Conservation (phyloP, 2,888 invertebrate genomes). For the Nomada ferruginata region DNA sequence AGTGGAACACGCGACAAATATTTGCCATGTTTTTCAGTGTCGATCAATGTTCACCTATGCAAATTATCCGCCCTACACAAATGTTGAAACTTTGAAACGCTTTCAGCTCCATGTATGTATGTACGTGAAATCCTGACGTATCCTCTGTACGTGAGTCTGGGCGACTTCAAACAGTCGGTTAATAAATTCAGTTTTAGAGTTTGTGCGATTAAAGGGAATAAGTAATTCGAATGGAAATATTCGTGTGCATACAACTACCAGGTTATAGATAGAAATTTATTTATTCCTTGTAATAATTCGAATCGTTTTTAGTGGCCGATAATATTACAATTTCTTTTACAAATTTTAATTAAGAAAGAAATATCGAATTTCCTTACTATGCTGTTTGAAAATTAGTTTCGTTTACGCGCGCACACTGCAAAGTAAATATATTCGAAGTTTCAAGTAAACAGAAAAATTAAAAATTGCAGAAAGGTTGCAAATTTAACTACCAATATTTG, state of each 20-base stretch:
- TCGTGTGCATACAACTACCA: background rate
- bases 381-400: too few species aligned
- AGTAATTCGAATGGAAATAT: background rate
- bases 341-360: too few species aligned
- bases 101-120: background rate
- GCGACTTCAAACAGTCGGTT: background rate
- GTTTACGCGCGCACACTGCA: too few species aligned
- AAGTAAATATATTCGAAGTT: too few species aligned
- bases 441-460: too few species aligned
- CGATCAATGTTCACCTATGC: constrained; percentile 27
- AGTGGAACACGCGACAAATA: constrained; percentile 19
- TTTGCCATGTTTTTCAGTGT: constrained; percentile 20
- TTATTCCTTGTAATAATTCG: background rate
- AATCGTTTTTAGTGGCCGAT: background rate
- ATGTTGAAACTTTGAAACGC: constrained; percentile 23
- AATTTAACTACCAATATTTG: too few species aligned
- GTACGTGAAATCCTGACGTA: background rate
- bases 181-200: background rate
- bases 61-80: constrained; percentile 19
- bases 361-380: too few species aligned
- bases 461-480: too few species aligned
- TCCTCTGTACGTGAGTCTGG: background rate
- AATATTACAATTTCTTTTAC: too few species aligned
- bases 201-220: background rate
- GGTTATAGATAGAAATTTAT: background rate